These are phyloP conservation scores for Pangasius sanitwongsei DNA, from an alignment of 2,797 vertebrate species.

Conservation along the genomic window DNA sequence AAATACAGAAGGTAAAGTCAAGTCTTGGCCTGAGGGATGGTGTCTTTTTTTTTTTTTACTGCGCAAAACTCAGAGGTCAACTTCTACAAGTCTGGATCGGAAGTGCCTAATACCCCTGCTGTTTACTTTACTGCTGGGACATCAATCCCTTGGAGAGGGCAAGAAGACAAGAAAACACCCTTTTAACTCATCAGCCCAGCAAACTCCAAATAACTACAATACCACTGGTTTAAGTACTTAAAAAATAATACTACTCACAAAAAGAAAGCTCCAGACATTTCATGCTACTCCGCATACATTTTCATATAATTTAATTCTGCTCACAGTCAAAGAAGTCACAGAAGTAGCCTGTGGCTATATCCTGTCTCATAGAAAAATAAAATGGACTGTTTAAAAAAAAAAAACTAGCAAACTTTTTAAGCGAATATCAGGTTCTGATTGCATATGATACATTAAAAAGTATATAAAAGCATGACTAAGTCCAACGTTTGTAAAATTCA, in stretches of 20 bases:
- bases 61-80: constrained; percentile 36
- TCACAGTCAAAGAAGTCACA: too few species aligned
- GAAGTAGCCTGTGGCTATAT: not conserved
- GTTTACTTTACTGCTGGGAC: constrained; percentile 56
- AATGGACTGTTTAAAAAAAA: not conserved
- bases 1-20: constrained; percentile 29
- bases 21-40: constrained; percentile 6
- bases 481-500: not conserved
- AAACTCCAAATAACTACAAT: not conserved
- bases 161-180: not conserved
- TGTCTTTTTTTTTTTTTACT: constrained; percentile 7
- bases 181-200: not conserved
- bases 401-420: not conserved
- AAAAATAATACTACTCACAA: not conserved
- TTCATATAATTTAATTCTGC: not conserved
- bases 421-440: not conserved
- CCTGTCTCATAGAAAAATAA: not conserved
- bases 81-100: not conserved
- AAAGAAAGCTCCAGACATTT: not conserved
- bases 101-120: not conserved
- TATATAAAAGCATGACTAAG: not conserved
- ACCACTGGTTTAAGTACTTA: not conserved
- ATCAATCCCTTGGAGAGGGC: constrained; percentile 60
- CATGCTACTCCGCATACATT: not conserved
- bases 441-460: not conserved